phyloP scores from a whole-genome alignment of 1,140 invertebrate genomes.

The Druon quercuslanigerum region DNA sequence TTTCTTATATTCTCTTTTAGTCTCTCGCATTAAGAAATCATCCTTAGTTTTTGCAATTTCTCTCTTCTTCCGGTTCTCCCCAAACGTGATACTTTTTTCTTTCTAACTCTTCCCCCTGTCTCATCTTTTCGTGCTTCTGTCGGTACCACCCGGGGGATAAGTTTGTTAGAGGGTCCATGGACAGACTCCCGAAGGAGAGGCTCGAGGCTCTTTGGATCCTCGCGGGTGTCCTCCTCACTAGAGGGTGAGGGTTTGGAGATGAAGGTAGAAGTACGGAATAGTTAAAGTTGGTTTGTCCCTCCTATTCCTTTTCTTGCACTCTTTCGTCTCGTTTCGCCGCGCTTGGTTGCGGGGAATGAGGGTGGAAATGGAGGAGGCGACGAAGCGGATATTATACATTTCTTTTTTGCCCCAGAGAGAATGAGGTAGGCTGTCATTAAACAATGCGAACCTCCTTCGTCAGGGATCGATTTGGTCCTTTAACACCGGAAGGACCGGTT shows the following conservation, averaged over 20 bases:
- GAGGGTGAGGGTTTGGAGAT: background rate
- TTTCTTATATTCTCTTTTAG: slow-evolving; percentile 39
- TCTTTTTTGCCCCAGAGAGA: slow-evolving; percentile 43
- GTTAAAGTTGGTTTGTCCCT: slow-evolving; percentile 45
- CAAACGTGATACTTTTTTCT: slow-evolving; percentile 34
- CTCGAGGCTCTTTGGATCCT: slow-evolving; percentile 47
- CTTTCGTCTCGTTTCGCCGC: slow-evolving; percentile 39
- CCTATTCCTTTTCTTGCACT: slow-evolving; percentile 34
- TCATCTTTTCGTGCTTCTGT: slow-evolving; percentile 26
- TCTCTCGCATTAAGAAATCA: slow-evolving; percentile 19
- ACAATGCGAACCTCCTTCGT: background rate
- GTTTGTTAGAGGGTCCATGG: slow-evolving; percentile 62
- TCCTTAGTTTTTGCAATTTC: background rate
- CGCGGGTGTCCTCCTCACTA: slow-evolving; percentile 42
- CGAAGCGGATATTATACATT: slow-evolving; percentile 51
- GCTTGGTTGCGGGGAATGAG: slow-evolving; percentile 46
- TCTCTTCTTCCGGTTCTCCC: background rate
- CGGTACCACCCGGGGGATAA: slow-evolving; percentile 59
- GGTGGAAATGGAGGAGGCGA: slow-evolving; percentile 41
- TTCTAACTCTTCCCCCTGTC: slow-evolving; percentile 31
- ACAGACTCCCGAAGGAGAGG: slow-evolving; percentile 42
- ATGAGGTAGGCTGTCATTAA: slow-evolving; percentile 28
- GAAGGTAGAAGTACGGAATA: slow-evolving; percentile 22
- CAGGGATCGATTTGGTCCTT: background rate
- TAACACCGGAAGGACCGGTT: slow-evolving; percentile 4